Conservation (phyloP, 2,113 vertebrate genomes). For the Aplodontia rufa region DNA sequence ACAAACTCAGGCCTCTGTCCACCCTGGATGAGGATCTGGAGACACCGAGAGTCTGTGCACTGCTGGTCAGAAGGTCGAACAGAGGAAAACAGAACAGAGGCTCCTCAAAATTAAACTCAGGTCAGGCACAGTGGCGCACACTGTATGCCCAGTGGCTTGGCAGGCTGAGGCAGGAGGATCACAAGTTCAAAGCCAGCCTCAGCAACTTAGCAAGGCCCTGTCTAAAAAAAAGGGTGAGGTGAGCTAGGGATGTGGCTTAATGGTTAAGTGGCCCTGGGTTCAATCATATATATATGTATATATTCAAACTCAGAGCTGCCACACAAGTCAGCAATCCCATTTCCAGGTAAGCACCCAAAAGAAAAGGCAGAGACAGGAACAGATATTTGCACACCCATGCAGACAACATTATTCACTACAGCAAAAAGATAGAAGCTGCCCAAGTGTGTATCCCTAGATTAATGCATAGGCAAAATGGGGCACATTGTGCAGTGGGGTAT, state of each 20-base stretch:
- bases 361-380: background rate
- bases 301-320: no score
- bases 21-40: background rate
- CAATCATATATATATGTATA: no score
- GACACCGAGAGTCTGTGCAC: background rate
- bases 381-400: background rate
- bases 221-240: no score
- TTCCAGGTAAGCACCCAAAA: background rate
- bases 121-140: no score
- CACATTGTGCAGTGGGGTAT: background rate
- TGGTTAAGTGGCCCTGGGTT: no score
- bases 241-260: no score
- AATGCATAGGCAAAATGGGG: no score
- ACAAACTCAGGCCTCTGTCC: background rate
- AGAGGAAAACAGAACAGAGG: background rate
- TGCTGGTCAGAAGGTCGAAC: background rate
- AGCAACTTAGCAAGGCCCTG: no score
- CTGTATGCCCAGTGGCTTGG: no score
- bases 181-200: no score
- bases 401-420: rapidly evolving
- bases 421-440: background rate
- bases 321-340: background rate
- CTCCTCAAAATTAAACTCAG: background rate
- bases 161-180: no score
- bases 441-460: rapidly evolving